These are phyloP conservation scores for Nowickia ferox DNA, from an alignment of 2,888 invertebrate species.

Conservation along the genomic window DNA sequence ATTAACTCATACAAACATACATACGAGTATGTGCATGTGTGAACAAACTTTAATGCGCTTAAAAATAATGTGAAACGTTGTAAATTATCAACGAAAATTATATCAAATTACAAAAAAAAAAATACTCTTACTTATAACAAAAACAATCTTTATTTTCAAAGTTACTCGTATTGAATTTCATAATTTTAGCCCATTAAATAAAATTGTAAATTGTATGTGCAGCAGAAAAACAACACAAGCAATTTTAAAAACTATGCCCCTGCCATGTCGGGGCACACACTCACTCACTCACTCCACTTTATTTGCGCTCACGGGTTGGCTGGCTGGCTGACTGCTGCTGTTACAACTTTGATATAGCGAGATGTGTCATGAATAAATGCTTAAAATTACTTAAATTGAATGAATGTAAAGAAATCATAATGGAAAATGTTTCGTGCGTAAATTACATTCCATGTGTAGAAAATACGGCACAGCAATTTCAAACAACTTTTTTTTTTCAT, in stretches of 20 bases:
- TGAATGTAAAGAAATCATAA: conserved; percentile 24
- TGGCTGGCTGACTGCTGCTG: neutral
- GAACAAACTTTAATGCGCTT: conserved; percentile 12
- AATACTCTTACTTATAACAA: conserved; percentile 3
- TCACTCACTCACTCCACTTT: neutral
- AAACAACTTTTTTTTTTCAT: conserved; percentile 1
- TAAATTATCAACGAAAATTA: conserved; percentile 62
- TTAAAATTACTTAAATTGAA: conserved; percentile 1
- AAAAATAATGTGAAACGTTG: conserved; percentile 58
- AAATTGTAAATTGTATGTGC: neutral
- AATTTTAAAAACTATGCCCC: conserved; percentile 38
- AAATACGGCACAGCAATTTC: conserved; percentile 20
- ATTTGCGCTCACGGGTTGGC: neutral
- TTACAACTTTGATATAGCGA: conserved; percentile 26
- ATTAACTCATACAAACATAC: neutral
- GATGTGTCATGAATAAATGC: conserved; percentile 59
- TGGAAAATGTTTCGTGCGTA: conserved; percentile 53
- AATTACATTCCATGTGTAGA: conserved; percentile 51
- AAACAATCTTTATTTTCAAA: conserved; percentile 16
- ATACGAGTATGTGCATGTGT: neutral
- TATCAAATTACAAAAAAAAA: conserved; percentile 63
- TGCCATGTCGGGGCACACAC: neutral
- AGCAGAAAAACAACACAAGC: conserved; percentile 20
- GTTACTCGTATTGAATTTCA: conserved; percentile 63
- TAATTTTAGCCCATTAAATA: conserved; percentile 36